Conservation (phyloP, 2,797 vertebrate genomes). For the Galago senegalensis region DNA sequence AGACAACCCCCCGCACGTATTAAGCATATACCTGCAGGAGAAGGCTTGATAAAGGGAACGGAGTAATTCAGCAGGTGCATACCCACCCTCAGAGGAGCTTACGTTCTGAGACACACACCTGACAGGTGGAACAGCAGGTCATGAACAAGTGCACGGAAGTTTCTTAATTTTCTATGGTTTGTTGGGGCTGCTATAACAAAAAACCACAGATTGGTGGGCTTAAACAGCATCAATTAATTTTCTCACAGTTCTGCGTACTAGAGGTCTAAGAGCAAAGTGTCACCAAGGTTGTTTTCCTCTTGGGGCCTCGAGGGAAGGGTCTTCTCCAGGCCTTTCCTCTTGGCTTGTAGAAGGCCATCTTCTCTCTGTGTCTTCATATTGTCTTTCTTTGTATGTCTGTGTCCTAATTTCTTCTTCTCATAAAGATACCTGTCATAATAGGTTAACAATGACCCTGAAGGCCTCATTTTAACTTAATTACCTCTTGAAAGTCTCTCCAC, state of each 20-base stretch:
- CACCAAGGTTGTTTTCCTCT: not conserved
- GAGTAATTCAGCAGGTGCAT: not conserved
- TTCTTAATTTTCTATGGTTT: not conserved
- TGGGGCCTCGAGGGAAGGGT: not conserved
- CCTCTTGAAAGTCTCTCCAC: not conserved
- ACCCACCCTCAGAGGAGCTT: not conserved
- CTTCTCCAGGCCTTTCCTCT: not conserved
- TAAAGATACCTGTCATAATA: not conserved
- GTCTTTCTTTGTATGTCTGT: not conserved
- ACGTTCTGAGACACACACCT: rapidly evolving
- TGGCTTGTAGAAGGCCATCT: not conserved
- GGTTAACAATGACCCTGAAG: not conserved
- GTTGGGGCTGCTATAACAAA: not conserved
- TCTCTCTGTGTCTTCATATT: not conserved
- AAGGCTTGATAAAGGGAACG: not conserved
- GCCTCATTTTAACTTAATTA: not conserved
- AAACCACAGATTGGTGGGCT: not conserved
- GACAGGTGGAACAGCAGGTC: not conserved
- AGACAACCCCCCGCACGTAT: not conserved
- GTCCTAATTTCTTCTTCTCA: not conserved
- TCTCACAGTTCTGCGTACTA: not conserved
- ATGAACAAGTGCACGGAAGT: rapidly evolving
- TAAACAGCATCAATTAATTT: not conserved
- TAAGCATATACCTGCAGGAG: not conserved
- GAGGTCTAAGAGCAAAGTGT: not conserved